Percentiles rank a stretch among this genome's conserved stretches.
Conservation (phyloP, 2,113 vertebrate species). For the Polypterus bichir region DNA sequence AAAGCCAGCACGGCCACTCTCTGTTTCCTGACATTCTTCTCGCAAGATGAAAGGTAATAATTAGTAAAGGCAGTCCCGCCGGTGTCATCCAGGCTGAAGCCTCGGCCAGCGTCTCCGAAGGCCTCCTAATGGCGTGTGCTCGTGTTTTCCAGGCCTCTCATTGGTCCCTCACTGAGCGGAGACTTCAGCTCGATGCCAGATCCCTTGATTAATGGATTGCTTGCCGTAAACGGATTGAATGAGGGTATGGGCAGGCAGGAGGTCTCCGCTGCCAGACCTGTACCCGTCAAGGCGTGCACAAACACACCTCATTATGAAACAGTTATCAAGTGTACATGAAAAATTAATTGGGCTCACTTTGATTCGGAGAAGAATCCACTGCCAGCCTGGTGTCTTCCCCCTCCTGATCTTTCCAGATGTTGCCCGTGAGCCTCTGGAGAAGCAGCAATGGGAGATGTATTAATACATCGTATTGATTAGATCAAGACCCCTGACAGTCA, state of each 20-base stretch:
- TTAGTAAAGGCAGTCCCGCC: too few species aligned
- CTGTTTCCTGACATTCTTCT: too few species aligned
- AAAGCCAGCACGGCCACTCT: too few species aligned
- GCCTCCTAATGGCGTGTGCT: too few species aligned
- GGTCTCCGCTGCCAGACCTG: conserved; percentile 66
- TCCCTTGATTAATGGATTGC: conserved; percentile 98
- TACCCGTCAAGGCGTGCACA: conserved; percentile 59
- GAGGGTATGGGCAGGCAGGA: conserved; percentile 79
- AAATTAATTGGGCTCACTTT: conserved; percentile 79
- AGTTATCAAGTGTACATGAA: conserved; percentile 82
- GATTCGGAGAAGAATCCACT: conserved; percentile 67
- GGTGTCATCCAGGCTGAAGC: too few species aligned
- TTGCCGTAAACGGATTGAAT: conserved; percentile 96
- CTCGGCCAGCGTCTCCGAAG: too few species aligned
- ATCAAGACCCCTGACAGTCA: conserved; percentile 99
- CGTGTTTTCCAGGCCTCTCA: conserved; percentile 58
- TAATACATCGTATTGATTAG: conserved; percentile 99
- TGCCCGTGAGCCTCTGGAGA: conserved; percentile 75
- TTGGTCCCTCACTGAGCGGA: conserved; percentile 95
- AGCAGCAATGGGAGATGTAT: conserved; percentile 86
- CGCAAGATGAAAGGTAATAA: too few species aligned
- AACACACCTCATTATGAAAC: conserved; percentile 75
- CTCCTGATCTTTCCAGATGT: conserved; percentile 91
- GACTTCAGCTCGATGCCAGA: conserved; percentile 89
- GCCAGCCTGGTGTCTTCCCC: conserved; percentile 53